A percentile compares a stretch with the other conserved stretches of the same genome.
Evolutionary conservation across 2,888 invertebrate species (phyloP).

Genomic region (Tholera decimalis): DNA sequence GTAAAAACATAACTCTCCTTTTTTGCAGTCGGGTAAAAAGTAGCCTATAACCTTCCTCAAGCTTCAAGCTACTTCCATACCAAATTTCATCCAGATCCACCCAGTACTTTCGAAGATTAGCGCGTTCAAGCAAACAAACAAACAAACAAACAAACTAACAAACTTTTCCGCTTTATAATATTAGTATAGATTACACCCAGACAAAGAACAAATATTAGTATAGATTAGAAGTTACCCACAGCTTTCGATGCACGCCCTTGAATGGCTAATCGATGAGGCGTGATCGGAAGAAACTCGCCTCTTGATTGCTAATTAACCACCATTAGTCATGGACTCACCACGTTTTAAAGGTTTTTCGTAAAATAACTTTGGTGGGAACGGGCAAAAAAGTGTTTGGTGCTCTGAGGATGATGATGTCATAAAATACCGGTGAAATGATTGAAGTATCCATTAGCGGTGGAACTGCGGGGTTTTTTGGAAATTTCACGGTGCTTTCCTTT

Average conservation of each 20-base stretch:
- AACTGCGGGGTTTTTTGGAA: background rate
- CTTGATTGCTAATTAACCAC: conserved; percentile 75
- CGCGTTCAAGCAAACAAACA: too few species aligned
- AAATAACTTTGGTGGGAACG: conserved; percentile 7
- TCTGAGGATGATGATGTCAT: background rate
- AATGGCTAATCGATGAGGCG: conserved; percentile 72
- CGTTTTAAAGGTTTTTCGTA: conserved; percentile 54
- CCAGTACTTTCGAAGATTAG: too few species aligned
- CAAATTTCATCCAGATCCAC: too few species aligned
- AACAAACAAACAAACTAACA: too few species aligned
- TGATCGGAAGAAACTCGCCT: conserved; percentile 75
- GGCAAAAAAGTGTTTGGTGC: conserved; percentile 6
- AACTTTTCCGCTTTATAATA: too few species aligned
- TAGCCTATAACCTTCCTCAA: too few species aligned
- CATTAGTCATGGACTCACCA: conserved; percentile 76
- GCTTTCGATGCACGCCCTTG: conserved; percentile 72
- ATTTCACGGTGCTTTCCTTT: too few species aligned
- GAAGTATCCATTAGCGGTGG: background rate
- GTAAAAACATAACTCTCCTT: too few species aligned
- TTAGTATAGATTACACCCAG: too few species aligned
- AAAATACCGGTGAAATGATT: background rate
- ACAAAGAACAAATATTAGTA: too few species aligned
- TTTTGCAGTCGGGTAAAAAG: too few species aligned
- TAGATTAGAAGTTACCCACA: conserved; percentile 32
- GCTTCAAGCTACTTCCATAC: too few species aligned